Evolutionary conservation across 64 coral and sea anemone species (phyloP), one percentile per base, ranked within the genome.

Genomic region (Montipora capricornis): DNA sequence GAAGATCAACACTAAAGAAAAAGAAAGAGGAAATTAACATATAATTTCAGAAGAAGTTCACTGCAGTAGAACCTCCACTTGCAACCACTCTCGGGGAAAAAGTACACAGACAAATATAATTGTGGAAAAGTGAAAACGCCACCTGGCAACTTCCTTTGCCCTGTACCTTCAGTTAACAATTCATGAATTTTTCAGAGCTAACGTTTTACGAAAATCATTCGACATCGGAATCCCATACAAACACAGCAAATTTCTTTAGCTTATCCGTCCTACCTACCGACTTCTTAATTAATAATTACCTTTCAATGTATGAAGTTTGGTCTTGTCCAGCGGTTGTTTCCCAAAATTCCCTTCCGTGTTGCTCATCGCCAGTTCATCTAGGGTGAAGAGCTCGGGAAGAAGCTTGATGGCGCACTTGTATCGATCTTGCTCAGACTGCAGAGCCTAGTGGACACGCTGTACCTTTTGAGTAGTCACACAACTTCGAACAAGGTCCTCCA

Each of bases 1-100:
- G 71, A 74, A 74, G 71, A 74, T 74, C 71, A 74, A 74, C 71
- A 74, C 71, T 74, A 74, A 44, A 64, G 71, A 74, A 74, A 64
- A 64, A 64, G 60, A 64, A 15, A 64, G 60, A 64, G 60, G 60
- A 14, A 64, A 74, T 74, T 44, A 74, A 74, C 26, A 74, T 74
- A 74, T 64, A 64, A 64, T 64, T 64, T 64, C 60, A 64, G 9
- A 64, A 64, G 60, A 64, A 64, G 60, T 64, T 64, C 60, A 64
- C 60, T 64, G 13, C 60, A 64, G 60, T 64, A 3, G 60, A 64
- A 64, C 60, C 60, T 64, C 60, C 60, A 64, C 60, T 64, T 64
- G 60, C 13, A 64, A 64, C 60, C 60, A 64, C 60, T 64, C 60
- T 64, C 60, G 60, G 13, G 60, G 9, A 64, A 10, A 64, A 64